Evolutionary conservation across 2,797 vertebrate genomes (phyloP), one percentile per base, ranked within the genome.

Genomic region (Tamandua tetradactyla): DNA sequence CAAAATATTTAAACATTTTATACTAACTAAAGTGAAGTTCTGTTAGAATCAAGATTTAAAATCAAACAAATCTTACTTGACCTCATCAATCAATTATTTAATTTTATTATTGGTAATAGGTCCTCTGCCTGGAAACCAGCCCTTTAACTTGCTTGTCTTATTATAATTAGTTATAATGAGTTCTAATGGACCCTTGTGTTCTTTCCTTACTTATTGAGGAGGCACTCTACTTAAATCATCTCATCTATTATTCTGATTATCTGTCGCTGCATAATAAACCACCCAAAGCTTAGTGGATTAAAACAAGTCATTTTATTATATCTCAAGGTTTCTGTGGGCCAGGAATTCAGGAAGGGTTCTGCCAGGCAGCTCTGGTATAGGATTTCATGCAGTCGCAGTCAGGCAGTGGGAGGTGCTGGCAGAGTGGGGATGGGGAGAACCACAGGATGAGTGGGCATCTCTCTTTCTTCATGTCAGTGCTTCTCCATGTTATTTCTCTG

Each of bases 81-180:
- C 42, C 57, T 92, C 61, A 64, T 5, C 72, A 81, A 87, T 75
- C 79, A 82, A 66, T 66, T 85, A 94, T 94, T 95, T 93, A 42
- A 42, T 69, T 96, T 89, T 76, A 89, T 93, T 96, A 40, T 61
- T 82, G 52, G 32, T 69, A 80, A 74, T 32, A 76, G 61, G n/a
- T 87, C 32, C 61, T 92, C 57, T 93, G 74, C 93, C 87, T 95
- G 85, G 88, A 97, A 97, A 93, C 25, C 35, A 92, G 80, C 66
- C 49, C 72, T 92, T 90, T 40, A 72, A 57, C 49, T 91, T 90
- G 32, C 44, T 89, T 87, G 20, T 82, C 69, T 59, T 23, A 88
- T n/a, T n/a, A 27, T 94, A 95, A 95, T 95, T 93, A 93, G 66
- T 66, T 92, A 66, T 72, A 95, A 93, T 80, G 59, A 93, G 47